Evolutionary conservation across 1,140 invertebrate species (phyloP).

Genomic region (Agrilus planipennis): DNA sequence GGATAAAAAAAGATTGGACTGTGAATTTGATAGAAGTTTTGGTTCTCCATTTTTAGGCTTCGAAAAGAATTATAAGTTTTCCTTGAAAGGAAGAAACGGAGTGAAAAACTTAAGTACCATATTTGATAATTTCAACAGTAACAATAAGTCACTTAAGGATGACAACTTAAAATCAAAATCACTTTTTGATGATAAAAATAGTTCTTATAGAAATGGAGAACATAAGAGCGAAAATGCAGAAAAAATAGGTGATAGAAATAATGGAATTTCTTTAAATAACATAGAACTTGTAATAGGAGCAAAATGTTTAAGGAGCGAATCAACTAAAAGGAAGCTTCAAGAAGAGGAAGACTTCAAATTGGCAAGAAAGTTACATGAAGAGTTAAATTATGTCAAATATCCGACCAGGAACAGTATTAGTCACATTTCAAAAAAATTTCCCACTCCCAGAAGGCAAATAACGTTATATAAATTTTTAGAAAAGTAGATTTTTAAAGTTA

Average conservation of each 20-base stretch:
- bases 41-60: too few species aligned
- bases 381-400: conserved; percentile 6
- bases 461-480: conserved; percentile 7
- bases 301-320: too few species aligned
- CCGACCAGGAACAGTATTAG: conserved; percentile 8
- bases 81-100: too few species aligned
- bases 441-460: conserved; percentile 1
- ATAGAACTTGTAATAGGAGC: not conserved
- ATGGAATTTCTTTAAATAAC: not conserved
- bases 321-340: conserved; percentile 4
- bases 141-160: too few species aligned
- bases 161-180: not conserved
- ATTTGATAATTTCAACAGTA: too few species aligned
- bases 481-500: conserved; percentile 5
- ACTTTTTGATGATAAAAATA: conserved; percentile 6
- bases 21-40: too few species aligned
- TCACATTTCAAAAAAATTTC: conserved; percentile 1
- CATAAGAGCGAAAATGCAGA: not conserved
- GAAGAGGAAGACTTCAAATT: conserved; percentile 11
- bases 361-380: conserved; percentile 10
- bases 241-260: not conserved
- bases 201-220: not conserved
- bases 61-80: too few species aligned
- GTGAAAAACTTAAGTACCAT: too few species aligned
- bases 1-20: too few species aligned